Evolutionary conservation across 1,140 invertebrate species (phyloP).

Genomic region (Lepeophtheirus salmonis): DNA sequence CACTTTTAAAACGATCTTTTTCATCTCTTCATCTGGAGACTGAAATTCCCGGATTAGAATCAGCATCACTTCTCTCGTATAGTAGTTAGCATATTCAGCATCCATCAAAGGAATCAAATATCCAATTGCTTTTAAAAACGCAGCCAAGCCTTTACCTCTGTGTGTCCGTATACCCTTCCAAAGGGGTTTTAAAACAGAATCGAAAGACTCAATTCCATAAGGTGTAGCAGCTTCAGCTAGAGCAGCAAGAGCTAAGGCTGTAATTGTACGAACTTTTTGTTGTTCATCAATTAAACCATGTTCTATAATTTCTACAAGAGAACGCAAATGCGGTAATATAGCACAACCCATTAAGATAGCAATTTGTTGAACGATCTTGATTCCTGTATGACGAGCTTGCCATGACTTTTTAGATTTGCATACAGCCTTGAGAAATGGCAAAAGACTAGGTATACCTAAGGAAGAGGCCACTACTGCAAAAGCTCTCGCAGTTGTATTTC

Average conservation of each 20-base stretch:
- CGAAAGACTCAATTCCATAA: slow-evolving; percentile 98
- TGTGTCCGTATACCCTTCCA: slow-evolving; percentile 99
- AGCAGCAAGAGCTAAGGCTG: slow-evolving; percentile 91
- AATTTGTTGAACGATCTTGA: slow-evolving; percentile 99
- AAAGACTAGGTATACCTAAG: slow-evolving; percentile 84
- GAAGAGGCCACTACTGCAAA: slow-evolving; percentile 99
- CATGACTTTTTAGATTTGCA: slow-evolving; percentile 98
- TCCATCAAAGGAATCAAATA: slow-evolving; percentile 99
- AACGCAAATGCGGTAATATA: slow-evolving; percentile 92
- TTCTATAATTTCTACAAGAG: slow-evolving; percentile 97
- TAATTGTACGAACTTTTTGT: slow-evolving; percentile 77
- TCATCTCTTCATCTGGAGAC: slow-evolving; percentile 99
- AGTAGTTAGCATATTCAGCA: slow-evolving; percentile 98
- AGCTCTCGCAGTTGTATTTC: slow-evolving; percentile 95
- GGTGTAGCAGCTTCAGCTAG: slow-evolving; percentile 94
- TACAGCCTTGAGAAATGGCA: slow-evolving; percentile 97
- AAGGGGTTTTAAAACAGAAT: slow-evolving; percentile 92
- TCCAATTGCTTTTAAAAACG: slow-evolving; percentile 97
- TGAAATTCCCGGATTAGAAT: slow-evolving; percentile 98
- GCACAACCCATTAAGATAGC: slow-evolving; percentile 99
- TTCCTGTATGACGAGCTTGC: slow-evolving; percentile 98
- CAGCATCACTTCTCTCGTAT: slow-evolving; percentile 98
- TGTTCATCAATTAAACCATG: slow-evolving; percentile 61
- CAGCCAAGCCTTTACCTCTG: slow-evolving; percentile 92
- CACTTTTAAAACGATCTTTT: slow-evolving; percentile 98